A percentile compares a stretch with the other conserved stretches of the same genome.
Conservation (phyloP, 2,888 invertebrate species). For the Leptinotarsa peninsularis region DNA sequence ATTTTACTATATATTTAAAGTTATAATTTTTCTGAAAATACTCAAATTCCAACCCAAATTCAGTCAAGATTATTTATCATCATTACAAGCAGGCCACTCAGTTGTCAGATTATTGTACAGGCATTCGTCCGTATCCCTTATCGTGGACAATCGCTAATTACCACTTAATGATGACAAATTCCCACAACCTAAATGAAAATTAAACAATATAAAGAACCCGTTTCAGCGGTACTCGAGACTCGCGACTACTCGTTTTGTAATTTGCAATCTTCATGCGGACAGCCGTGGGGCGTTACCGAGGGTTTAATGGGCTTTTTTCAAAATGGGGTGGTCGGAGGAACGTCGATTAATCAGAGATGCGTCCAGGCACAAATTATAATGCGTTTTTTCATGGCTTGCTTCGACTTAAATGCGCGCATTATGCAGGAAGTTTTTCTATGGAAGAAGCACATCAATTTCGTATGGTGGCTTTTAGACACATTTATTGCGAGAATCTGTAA, state of each 20-base stretch:
- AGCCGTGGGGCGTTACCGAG: constrained; percentile 24
- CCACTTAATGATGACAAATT: constrained; percentile 15
- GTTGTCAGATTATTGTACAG: neutral
- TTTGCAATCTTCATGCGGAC: constrained; percentile 32
- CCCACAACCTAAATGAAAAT: constrained; percentile 15
- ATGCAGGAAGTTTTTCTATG: constrained; percentile 17
- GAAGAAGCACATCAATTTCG: constrained; percentile 5
- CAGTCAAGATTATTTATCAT: too few species aligned
- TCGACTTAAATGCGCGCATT: constrained; percentile 3
- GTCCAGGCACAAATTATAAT: constrained; percentile 22
- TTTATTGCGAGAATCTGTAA: constrained; percentile 16
- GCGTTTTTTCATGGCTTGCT: constrained; percentile 10
- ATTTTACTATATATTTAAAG: too few species aligned
- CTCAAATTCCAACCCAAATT: too few species aligned
- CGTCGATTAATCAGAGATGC: constrained; percentile 22
- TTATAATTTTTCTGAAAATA: too few species aligned
- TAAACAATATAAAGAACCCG: constrained; percentile 14
- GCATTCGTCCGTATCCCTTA: constrained; percentile 4
- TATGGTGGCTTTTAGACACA: constrained; percentile 21
- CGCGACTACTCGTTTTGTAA: constrained; percentile 27
- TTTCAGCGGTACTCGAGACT: neutral
- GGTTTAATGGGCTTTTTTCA: constrained; percentile 26
- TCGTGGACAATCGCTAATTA: neutral
- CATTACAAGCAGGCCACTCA: neutral
- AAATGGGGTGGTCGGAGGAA: constrained; percentile 20